Evolutionary conservation across 2,797 vertebrate genomes (phyloP).

Genomic region (Peromyscus eremicus): DNA sequence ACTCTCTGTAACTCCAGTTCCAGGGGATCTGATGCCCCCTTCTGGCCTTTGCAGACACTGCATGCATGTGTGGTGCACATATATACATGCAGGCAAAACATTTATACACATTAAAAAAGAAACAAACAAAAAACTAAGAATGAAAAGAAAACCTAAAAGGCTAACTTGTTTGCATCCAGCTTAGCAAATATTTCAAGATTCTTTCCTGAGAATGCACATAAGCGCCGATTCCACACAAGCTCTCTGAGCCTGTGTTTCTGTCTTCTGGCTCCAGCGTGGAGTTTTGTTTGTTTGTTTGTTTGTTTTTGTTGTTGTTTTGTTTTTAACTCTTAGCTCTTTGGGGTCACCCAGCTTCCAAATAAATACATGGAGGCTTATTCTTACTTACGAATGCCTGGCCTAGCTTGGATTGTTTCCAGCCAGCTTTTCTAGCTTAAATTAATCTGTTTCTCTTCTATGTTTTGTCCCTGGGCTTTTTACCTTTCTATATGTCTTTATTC

Average conservation of each 20-base stretch:
- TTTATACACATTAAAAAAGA: too few relatives aligned
- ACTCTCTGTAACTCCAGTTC: background rate
- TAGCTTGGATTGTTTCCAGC: background rate
- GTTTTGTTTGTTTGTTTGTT: too few relatives aligned
- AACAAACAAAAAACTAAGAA: too few relatives aligned
- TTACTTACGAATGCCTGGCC: background rate
- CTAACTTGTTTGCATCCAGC: background rate
- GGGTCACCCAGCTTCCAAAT: background rate
- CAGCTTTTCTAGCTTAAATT: background rate
- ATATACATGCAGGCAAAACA: background rate
- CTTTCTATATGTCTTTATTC: background rate
- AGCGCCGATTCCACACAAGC: background rate
- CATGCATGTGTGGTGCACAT: background rate
- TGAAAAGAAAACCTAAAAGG: background rate
- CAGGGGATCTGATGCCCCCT: background rate
- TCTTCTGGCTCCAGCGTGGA: background rate
- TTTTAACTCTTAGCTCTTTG: background rate
- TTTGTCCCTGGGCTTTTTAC: background rate
- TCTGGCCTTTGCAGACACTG: background rate
- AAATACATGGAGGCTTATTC: background rate
- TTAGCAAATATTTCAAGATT: background rate
- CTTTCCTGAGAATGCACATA: background rate
- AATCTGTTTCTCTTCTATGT: background rate
- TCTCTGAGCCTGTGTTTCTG: background rate
- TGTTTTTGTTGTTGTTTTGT: too few relatives aligned